These are phyloP conservation scores for Progne subis DNA, from an alignment of 2,113 vertebrate species.

Conservation along the genomic window DNA sequence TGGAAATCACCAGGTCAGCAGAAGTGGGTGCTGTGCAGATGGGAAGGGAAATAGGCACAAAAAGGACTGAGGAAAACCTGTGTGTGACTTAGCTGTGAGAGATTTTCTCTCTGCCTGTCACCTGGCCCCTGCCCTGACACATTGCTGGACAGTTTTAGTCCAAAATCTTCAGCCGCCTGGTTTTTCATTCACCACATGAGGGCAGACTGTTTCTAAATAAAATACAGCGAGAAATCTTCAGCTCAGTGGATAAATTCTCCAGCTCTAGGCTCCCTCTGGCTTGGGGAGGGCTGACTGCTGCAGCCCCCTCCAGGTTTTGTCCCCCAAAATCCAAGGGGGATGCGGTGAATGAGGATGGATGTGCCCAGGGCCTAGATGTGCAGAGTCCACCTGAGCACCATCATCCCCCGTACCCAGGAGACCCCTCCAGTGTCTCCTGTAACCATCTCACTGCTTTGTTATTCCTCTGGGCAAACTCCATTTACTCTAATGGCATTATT, in stretches of 20 bases:
- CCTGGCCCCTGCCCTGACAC: no score
- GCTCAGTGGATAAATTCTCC: neutral
- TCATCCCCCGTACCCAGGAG: neutral
- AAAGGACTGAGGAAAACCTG: no score
- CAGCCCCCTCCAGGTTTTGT: neutral
- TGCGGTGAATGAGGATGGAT: fast-evolving
- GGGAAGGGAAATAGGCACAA: no score
- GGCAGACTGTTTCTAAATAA: constrained; percentile 63
- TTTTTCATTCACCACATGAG: no score
- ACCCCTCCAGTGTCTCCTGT: neutral
- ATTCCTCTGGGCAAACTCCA: neutral
- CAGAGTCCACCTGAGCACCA: fast-evolving
- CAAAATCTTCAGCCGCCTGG: no score
- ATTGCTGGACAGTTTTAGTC: no score
- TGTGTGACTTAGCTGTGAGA: no score
- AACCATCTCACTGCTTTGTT: neutral
- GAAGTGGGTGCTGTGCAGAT: no score
- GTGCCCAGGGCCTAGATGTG: neutral
- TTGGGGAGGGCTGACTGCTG: neutral
- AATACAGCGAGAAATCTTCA: neutral
- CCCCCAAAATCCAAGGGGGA: neutral
- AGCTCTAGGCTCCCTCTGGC: neutral
- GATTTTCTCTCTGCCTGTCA: no score
- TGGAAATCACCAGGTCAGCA: no score
- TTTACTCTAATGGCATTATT: neutral